phyloP scores from a whole-genome alignment of 1,140 invertebrate genomes.

The Megalopta genalis region DNA sequence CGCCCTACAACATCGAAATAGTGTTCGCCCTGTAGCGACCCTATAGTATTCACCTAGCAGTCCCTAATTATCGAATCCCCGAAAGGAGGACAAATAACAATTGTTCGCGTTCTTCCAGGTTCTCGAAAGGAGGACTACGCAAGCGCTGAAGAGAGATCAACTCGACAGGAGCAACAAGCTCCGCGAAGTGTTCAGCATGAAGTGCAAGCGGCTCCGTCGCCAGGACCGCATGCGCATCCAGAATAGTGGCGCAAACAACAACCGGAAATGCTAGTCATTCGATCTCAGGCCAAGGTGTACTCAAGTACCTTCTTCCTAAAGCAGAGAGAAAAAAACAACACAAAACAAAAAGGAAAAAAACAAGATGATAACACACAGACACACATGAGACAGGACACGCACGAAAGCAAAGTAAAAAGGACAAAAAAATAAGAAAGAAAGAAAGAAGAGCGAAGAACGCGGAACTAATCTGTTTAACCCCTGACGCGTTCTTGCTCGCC shows the following conservation, averaged over 20 bases:
- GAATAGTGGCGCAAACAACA: constrained; percentile 86
- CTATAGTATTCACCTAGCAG: no score
- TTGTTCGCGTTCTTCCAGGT: constrained; percentile 66
- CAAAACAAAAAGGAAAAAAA: background rate
- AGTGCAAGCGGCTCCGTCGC: constrained; percentile 80
- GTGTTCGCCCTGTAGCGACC: no score
- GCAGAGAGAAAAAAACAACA: constrained; percentile 10
- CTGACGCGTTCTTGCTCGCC: background rate
- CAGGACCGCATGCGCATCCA: constrained; percentile 84
- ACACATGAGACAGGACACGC: background rate
- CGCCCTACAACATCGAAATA: no score
- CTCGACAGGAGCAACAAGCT: constrained; percentile 85
- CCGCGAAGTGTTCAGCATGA: constrained; percentile 82
- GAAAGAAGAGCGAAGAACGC: background rate
- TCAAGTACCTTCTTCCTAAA: constrained; percentile 59
- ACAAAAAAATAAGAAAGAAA: background rate
- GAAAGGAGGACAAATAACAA: background rate
- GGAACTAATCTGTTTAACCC: background rate
- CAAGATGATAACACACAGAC: constrained; percentile 1
- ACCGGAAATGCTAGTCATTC: constrained; percentile 85
- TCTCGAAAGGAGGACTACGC: constrained; percentile 79
- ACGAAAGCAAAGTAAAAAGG: background rate
- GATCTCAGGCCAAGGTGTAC: constrained; percentile 74
- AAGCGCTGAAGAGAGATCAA: constrained; percentile 81
- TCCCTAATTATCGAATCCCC: no score